A percentile compares a stretch with the other conserved stretches of the same genome.
phyloP scores from a whole-genome alignment of 1,140 invertebrate genomes.

The Ceratitis capitata region DNA sequence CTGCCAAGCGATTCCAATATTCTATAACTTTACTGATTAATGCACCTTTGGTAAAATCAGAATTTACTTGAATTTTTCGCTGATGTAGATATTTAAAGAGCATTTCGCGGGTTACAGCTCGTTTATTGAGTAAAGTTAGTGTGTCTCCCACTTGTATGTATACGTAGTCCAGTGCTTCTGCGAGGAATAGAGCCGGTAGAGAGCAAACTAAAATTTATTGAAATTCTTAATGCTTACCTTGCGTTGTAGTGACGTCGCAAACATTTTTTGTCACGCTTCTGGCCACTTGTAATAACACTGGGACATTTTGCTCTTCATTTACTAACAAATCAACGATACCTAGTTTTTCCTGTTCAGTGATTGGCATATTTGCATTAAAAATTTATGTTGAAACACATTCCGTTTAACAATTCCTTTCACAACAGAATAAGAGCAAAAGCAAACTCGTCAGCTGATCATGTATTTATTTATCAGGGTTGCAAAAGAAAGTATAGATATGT shows the following conservation, averaged over 20 bases:
- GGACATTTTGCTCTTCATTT: constrained; percentile 47
- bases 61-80: constrained; percentile 57
- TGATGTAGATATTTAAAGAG: constrained; percentile 67
- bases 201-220: neutral
- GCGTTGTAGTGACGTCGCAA: constrained; percentile 45
- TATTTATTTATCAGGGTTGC: neutral
- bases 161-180: constrained; percentile 67
- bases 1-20: constrained; percentile 60
- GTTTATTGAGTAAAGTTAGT: constrained; percentile 64
- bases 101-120: constrained; percentile 65
- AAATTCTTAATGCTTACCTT: constrained; percentile 45
- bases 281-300: constrained; percentile 51
- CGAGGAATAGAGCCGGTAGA: constrained; percentile 46
- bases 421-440: neutral
- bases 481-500: too few relatives aligned
- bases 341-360: constrained; percentile 43
- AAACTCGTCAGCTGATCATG: neutral
- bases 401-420: neutral
- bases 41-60: constrained; percentile 66
- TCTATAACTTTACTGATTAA: constrained; percentile 64
- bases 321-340: constrained; percentile 52
- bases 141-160: constrained; percentile 63
- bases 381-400: neutral
- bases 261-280: constrained; percentile 53
- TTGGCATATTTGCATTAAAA: constrained; percentile 48